Evolutionary conservation across 2,888 invertebrate species (phyloP).

Genomic region (Helicoverpa assulta): DNA sequence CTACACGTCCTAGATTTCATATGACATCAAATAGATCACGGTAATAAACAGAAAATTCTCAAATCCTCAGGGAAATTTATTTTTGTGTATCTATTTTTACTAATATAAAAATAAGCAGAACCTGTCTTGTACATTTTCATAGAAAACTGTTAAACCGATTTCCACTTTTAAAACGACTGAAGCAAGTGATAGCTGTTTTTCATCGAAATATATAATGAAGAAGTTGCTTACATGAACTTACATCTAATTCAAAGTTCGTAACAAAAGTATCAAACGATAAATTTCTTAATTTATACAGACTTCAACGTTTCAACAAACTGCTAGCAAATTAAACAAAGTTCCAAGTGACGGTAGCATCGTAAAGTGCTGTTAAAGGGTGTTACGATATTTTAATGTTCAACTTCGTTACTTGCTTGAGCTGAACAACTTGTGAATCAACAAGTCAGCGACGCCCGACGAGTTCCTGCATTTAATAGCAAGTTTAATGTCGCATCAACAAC

Average conservation of each 20-base stretch:
- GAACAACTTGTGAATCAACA: constrained; percentile 70
- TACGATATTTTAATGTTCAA: constrained; percentile 64
- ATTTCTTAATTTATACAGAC: constrained; percentile 38
- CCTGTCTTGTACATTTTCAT: background rate
- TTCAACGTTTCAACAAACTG: constrained; percentile 45
- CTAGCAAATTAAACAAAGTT: constrained; percentile 63
- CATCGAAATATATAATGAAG: background rate
- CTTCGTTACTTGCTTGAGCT: constrained; percentile 53
- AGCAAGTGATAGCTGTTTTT: background rate
- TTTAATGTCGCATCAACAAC: constrained; percentile 31
- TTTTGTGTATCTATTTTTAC: background rate
- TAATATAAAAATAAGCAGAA: background rate
- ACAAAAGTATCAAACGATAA: constrained; percentile 25
- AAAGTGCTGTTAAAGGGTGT: constrained; percentile 55
- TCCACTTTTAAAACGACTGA: background rate
- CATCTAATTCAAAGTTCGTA: background rate
- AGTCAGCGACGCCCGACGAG: constrained; percentile 57
- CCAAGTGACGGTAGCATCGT: constrained; percentile 55
- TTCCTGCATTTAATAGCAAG: constrained; percentile 46
- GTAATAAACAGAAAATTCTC: constrained; percentile 1
- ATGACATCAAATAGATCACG: constrained; percentile 1
- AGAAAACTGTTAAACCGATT: background rate
- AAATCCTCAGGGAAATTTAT: background rate
- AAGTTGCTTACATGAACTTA: background rate
- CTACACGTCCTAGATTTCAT: background rate